Conservation (phyloP, 2,797 vertebrate species). For the Rhabdomys pumilio region DNA sequence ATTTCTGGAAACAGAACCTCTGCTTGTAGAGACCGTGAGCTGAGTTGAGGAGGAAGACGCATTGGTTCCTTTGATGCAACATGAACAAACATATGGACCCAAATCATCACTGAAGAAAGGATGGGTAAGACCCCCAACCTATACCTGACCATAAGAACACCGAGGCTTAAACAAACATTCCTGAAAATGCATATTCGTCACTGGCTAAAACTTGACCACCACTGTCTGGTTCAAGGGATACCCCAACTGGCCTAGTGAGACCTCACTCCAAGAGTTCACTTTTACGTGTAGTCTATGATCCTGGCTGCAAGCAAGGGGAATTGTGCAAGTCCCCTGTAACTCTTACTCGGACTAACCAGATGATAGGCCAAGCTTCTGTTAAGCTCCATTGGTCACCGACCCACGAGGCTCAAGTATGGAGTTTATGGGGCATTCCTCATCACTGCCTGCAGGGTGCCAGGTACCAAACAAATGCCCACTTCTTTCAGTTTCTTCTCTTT, state of each 20-base stretch:
- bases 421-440: not conserved
- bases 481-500: not conserved
- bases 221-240: not conserved
- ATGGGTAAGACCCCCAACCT: not conserved
- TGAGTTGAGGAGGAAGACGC: slow-evolving; percentile 26
- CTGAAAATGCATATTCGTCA: not conserved
- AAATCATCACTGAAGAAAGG: slow-evolving; percentile 22
- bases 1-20: not conserved
- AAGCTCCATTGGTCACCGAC: not conserved
- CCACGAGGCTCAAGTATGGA: not conserved
- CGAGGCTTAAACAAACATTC: slow-evolving; percentile 21
- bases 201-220: not conserved
- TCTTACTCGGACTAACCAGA: slow-evolving; percentile 21
- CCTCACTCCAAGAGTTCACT: not conserved
- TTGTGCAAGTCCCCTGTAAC: not conserved
- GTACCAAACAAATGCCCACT: slow-evolving; percentile 34
- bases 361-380: not conserved
- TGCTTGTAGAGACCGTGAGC: not conserved
- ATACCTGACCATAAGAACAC: slow-evolving; percentile 34
- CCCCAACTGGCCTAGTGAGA: too few relatives aligned
- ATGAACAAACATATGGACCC: not conserved
- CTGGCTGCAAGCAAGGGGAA: not conserved
- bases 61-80: not conserved
- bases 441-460: not conserved
- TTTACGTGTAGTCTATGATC: not conserved